phyloP scores from a whole-genome alignment of 92 coral and sea anemone genomes.

The Anthopleura xanthogrammica region DNA sequence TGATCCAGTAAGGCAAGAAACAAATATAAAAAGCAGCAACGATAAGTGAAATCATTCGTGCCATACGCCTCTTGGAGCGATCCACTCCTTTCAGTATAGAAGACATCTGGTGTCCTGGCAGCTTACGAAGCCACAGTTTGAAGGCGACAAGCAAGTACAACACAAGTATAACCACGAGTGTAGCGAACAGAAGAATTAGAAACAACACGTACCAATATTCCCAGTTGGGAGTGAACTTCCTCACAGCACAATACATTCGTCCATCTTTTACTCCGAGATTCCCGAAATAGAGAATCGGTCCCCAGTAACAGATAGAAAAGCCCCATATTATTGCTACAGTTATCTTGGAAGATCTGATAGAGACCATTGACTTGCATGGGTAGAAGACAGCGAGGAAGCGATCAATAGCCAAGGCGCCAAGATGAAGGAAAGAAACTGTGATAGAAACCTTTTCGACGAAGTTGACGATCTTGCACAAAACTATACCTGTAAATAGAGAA shows the following conservation, averaged over 20 bases:
- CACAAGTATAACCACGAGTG: conserved; percentile 22
- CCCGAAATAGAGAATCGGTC: conserved; percentile 31
- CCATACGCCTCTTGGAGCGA: too few species aligned
- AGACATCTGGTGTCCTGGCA: conserved; percentile 32
- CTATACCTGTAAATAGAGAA: conserved; percentile 6
- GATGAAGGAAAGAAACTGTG: conserved; percentile 37
- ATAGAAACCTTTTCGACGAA: conserved; percentile 40
- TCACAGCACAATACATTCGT: too few species aligned
- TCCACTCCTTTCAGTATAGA: too few species aligned
- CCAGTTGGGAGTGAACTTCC: conserved; percentile 21
- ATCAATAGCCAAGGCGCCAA: conserved; percentile 29
- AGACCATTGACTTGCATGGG: conserved; percentile 35
- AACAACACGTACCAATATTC: conserved; percentile 28
- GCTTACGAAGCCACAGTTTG: conserved; percentile 41
- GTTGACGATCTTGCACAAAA: conserved; percentile 35
- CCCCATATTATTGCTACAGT: conserved; percentile 18
- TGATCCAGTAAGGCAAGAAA: conserved; percentile 34
- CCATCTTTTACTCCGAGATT: conserved; percentile 2
- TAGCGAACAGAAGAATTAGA: conserved; percentile 11
- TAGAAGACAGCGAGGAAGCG: conserved; percentile 37
- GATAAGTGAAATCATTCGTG: neutral
- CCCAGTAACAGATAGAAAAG: conserved; percentile 17
- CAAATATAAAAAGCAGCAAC: conserved; percentile 32
- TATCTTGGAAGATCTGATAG: conserved; percentile 29
- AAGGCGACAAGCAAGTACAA: conserved; percentile 32